Evolutionary conservation across 2,113 vertebrate species (phyloP), one percentile per base, ranked within the genome.

Genomic region (Gracilinanus agilis): DNA sequence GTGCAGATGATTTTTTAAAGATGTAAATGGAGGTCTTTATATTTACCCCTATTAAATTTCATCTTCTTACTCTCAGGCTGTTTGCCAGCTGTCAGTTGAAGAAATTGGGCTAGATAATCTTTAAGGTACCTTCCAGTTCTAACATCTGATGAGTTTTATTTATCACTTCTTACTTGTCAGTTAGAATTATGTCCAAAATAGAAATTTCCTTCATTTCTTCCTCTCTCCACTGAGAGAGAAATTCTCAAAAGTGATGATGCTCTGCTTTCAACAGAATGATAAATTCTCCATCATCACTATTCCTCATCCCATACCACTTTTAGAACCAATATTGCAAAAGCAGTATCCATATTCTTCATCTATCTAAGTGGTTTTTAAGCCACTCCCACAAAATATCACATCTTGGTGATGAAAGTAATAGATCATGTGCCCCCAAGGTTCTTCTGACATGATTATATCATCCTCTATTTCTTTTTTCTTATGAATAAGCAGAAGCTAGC

Each of bases 181-280:
- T 83, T 83, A 83, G 67, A 83, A 83, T 83, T 83, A 83, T 83
- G 67, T 83, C 67, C n/a, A 83, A 83, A 83, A n/a, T 83, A 83
- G 67, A 16, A 83, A 40, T 83, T 40, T 40, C n/a, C 67, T 83
- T 21, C 67, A 40, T 83, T 83, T 83, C 67, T 83, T 19, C n/a
- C 13, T 83, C n/a, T 40, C 8, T 40, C n/a, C 23, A 23, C 67
- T 83, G 67, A 83, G 34, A 75, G 34, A 83, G 67, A 83, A 83
- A 83, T 83, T 83, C 67, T 83, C 67, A 2, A 40, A 83, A 83
- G 67, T 83, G 67, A 83, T 83, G 67, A 83, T 40, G 67, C 34
- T 83, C n/a, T 83, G 19, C 34, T 83, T 40, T 83, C n/a, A 83
- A n/a, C 67, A 83, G n/a, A 83, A 83, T 83, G 67, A 83, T 83